Conservation (phyloP, 2,888 invertebrate genomes). For the Aelia acuminata region DNA sequence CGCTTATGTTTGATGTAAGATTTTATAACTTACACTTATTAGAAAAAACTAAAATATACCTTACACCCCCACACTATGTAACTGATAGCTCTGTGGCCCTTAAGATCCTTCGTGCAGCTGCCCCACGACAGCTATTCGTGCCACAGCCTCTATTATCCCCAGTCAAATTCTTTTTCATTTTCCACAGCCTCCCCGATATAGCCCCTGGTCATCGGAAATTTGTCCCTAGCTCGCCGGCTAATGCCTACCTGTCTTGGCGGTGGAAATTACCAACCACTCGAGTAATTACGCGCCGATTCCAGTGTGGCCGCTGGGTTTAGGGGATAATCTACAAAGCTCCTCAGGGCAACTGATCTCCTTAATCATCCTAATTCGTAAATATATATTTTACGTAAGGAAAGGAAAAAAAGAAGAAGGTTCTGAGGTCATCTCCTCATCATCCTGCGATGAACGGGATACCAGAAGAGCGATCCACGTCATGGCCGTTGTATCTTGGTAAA, state of each 20-base stretch:
- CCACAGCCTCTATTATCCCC: conserved; percentile 31
- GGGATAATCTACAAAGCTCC: background rate
- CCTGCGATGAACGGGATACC: background rate
- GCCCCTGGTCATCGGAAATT: conserved; percentile 57
- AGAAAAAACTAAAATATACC: too few species aligned
- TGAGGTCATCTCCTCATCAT: conserved; percentile 2
- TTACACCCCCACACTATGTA: background rate
- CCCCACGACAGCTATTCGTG: conserved; percentile 28
- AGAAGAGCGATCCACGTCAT: background rate
- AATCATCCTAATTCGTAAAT: conserved; percentile 43
- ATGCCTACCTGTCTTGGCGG: conserved; percentile 56
- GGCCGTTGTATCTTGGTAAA: background rate
- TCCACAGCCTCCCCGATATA: conserved; percentile 43
- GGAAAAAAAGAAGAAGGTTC: background rate
- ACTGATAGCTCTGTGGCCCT: background rate
- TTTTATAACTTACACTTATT: too few species aligned
- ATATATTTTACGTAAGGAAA: conserved; percentile 22
- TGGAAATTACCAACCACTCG: conserved; percentile 43
- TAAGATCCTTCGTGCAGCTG: background rate
- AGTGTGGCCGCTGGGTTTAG: conserved; percentile 39
- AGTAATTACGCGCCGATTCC: conserved; percentile 37
- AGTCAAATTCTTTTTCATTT: conserved; percentile 32
- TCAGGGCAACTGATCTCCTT: background rate
- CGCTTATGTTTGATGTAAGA: too few species aligned
- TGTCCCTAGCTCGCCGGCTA: conserved; percentile 52